Conservation (phyloP, 2,113 vertebrate genomes). For the Clarias magur region DNA sequence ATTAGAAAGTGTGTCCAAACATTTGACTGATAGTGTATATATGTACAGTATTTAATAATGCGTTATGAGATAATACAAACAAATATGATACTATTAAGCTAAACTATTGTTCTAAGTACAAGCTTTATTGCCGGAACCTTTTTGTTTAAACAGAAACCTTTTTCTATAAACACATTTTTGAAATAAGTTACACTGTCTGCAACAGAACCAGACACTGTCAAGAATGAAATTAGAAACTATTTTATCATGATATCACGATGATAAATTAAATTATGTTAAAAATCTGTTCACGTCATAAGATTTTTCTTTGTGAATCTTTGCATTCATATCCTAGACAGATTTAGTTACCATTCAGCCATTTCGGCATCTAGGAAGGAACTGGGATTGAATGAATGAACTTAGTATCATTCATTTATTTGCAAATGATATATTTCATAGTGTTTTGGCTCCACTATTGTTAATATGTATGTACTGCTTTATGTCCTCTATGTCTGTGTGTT, state of each 20-base stretch:
- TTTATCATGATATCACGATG: background rate
- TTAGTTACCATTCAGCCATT: too few species aligned
- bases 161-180: background rate
- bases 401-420: background rate
- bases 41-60: too few species aligned
- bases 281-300: background rate
- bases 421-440: background rate
- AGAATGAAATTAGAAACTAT: background rate
- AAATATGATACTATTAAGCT: background rate
- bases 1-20: too few species aligned
- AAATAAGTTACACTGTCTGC: background rate
- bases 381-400: background rate
- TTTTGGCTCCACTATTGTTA: background rate
- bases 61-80: background rate
- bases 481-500: slow-evolving; percentile 58
- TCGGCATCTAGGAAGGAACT: background rate
- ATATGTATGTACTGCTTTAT: background rate
- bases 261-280: background rate
- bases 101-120: background rate
- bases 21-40: too few species aligned
- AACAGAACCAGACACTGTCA: background rate
- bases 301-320: background rate
- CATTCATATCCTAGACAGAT: background rate
- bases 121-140: background rate
- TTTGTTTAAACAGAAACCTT: background rate